These are phyloP conservation scores for Ceratosolen fusciceps DNA, from an alignment of 1,140 invertebrate species.

Conservation along the genomic window DNA sequence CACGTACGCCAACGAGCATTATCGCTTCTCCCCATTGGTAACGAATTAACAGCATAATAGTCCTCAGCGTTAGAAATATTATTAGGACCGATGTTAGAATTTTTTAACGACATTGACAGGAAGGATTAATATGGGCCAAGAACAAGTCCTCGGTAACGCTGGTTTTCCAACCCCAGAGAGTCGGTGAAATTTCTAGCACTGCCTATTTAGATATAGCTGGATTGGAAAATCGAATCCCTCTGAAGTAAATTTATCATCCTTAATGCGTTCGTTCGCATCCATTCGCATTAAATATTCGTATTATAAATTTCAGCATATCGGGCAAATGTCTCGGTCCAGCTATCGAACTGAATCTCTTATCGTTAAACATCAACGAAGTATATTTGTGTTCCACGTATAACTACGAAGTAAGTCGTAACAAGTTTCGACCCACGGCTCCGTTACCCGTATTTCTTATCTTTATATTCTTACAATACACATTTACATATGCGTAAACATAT, in stretches of 20 bases:
- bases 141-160: conserved; percentile 55
- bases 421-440: too few relatives aligned
- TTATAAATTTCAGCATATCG: conserved; percentile 33
- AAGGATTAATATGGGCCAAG: conserved; percentile 62
- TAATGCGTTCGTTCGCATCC: too few relatives aligned
- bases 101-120: conserved; percentile 44
- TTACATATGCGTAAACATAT: too few relatives aligned
- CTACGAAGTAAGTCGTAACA: conserved; percentile 64
- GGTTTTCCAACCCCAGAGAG: conserved; percentile 58
- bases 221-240: conserved; percentile 57
- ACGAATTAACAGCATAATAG: too few relatives aligned
- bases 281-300: too few relatives aligned
- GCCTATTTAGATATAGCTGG: conserved; percentile 65
- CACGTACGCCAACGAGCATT: conserved; percentile 53
- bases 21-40: conserved; percentile 58
- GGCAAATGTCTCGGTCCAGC: conserved; percentile 62
- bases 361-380: conserved; percentile 57
- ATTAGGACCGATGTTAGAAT: too few relatives aligned
- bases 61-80: too few relatives aligned
- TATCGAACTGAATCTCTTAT: conserved; percentile 60
- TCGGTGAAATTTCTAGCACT: conserved; percentile 52
- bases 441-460: too few relatives aligned
- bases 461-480: too few relatives aligned
- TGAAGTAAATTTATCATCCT: conserved; percentile 55
- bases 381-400: conserved; percentile 59